Evolutionary conservation across 2,888 invertebrate species (phyloP).

Genomic region (Anoncus sp.): DNA sequence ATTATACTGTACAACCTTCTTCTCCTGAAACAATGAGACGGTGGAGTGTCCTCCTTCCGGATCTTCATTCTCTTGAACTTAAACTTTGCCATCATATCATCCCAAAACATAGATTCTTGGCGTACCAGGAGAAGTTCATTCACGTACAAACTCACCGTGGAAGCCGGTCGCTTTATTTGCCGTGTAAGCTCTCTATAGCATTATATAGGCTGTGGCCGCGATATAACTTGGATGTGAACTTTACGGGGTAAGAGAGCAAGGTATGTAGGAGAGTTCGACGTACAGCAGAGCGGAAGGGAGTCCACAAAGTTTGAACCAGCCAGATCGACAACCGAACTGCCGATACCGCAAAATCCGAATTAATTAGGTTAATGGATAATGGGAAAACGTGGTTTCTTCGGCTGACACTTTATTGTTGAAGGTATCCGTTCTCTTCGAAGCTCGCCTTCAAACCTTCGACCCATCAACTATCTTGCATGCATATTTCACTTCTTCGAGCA

Average conservation of each 20-base stretch:
- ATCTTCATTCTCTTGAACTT: constrained; percentile 15
- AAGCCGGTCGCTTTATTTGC: constrained; percentile 39
- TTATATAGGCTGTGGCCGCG: constrained; percentile 11
- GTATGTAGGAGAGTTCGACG: constrained; percentile 24
- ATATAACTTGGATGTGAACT: constrained; percentile 47
- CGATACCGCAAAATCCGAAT: constrained; percentile 77
- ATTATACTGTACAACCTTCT: background rate
- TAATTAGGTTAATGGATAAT: constrained; percentile 82
- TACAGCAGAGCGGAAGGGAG: constrained; percentile 23
- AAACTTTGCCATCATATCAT: constrained; percentile 38
- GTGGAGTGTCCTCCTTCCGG: background rate
- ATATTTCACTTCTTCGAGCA: constrained; percentile 15
- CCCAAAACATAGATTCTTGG: constrained; percentile 6
- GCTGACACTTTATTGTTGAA: constrained; percentile 79
- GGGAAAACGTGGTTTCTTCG: constrained; percentile 76
- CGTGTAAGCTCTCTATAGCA: constrained; percentile 21
- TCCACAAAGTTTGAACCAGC: constrained; percentile 47
- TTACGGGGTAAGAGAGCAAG: constrained; percentile 14
- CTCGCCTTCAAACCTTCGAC: constrained; percentile 39
- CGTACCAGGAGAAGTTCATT: constrained; percentile 33
- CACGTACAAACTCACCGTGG: constrained; percentile 25
- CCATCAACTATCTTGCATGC: constrained; percentile 15
- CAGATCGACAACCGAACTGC: constrained; percentile 65
- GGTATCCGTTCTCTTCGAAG: constrained; percentile 46
- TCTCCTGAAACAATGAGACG: background rate